Base-by-base conservation (phyloP, 2,797 vertebrate species). In the Carapus acus region DNA sequence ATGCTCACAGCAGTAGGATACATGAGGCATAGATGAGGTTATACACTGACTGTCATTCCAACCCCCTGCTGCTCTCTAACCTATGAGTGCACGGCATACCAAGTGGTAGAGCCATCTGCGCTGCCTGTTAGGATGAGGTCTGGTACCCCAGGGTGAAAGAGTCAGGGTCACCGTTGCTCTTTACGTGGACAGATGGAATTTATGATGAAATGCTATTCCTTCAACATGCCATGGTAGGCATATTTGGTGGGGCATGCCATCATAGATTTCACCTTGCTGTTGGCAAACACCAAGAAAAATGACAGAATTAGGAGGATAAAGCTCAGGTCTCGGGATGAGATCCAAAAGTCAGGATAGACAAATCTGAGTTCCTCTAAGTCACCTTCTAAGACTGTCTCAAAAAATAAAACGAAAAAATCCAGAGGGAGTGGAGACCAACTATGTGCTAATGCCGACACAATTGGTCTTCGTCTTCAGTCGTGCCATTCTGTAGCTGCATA, bases 81-180 rank as follows among this genome's bases (percentile, higher is more conserved):
- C 62, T 60, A 50, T 64, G 36, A 54, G 42, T 57, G 65, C 37
- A 49, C 18, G 37, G 49, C 49, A 66, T 49, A 53, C 36, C 48
- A n/a, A 56, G 47, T 29, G 18, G 31, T 39, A 23, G 23, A 67
- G 46, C 22, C 54, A 58, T 49, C 51, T 63, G 65, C 54, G 58
- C 67, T 65, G 20, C 43, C 34, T 20, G 40, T 60, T 13, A 21
- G 14, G 49, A 34, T 43, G 6, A 4, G 3, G 23, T 17, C 15
- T 37, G 22, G 31, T 8, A 23, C 23, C 43, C 29, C 18, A 29
- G 6, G 5, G 23, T 40, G 48, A 22, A n/a, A 17, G n/a, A 14
- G 27, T 1, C 37, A 31, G 17, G 27, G 37, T 34, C 43, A 47
- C 37, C 3, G 19, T 14, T 17, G 27, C 6, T 11, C 19, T 42